Conservation (phyloP, 1,140 invertebrate genomes). For the Trichogramma pretiosum region DNA sequence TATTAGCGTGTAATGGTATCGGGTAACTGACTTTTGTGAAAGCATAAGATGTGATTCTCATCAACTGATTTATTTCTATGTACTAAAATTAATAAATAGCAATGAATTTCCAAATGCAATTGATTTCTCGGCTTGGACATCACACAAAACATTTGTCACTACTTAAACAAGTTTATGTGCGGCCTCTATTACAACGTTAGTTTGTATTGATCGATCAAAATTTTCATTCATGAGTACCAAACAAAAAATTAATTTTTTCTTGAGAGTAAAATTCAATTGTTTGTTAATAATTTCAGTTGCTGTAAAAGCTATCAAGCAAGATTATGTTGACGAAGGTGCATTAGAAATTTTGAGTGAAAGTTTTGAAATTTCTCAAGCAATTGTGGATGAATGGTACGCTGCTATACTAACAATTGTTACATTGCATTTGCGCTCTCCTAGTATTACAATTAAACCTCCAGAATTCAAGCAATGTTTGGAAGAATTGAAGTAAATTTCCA, state of each 20-base stretch:
- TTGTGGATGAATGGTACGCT: slow-evolving; percentile 38
- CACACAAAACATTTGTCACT: slow-evolving; percentile 34
- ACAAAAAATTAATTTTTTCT: slow-evolving; percentile 3
- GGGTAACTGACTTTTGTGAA: no score
- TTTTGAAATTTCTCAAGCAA: slow-evolving; percentile 27
- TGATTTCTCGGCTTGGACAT: slow-evolving; percentile 27
- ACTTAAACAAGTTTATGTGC: slow-evolving; percentile 31
- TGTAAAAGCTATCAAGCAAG: slow-evolving; percentile 37
- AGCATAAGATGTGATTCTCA: no score
- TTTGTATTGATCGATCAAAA: no score
- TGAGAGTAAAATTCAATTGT: slow-evolving; percentile 9
- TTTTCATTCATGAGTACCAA: no score
- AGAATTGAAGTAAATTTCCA: slow-evolving; percentile 33
- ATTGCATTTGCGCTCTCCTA: slow-evolving; percentile 23
- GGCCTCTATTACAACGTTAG: slow-evolving; percentile 37
- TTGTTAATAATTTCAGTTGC: slow-evolving; percentile 30
- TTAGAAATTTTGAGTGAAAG: slow-evolving; percentile 37
- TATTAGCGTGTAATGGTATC: no score
- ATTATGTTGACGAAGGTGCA: slow-evolving; percentile 37
- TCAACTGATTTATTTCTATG: no score
- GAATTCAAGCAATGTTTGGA: slow-evolving; percentile 37
- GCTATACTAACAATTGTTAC: slow-evolving; percentile 34
- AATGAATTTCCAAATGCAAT: slow-evolving; percentile 29
- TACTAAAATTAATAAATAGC: neutral
- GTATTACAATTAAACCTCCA: slow-evolving; percentile 25